These are phyloP conservation scores for Uria aalge DNA, from an alignment of 2,113 vertebrate species.

Conservation along the genomic window DNA sequence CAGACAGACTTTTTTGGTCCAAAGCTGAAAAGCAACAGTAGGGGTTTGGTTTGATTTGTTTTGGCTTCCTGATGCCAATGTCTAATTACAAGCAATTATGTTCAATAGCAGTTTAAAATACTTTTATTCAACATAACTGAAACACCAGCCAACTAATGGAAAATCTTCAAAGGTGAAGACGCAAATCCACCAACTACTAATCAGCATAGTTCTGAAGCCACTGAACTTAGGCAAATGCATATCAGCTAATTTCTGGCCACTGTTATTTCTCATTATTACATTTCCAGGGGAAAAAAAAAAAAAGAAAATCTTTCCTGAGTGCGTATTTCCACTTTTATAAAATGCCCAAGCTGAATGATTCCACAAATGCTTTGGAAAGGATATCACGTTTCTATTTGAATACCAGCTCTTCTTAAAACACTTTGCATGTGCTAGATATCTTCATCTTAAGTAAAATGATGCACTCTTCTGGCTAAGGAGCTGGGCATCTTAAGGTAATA, in stretches of 20 bases:
- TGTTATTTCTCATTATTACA: neutral
- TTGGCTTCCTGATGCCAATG: neutral
- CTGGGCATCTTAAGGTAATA: neutral
- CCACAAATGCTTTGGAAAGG: neutral
- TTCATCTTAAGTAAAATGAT: neutral
- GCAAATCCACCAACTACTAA: neutral
- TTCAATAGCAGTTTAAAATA: neutral
- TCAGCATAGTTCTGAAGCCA: neutral
- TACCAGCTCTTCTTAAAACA: neutral
- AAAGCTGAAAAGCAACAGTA: neutral
- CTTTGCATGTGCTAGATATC: neutral
- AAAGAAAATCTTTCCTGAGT: neutral
- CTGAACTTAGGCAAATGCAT: neutral
- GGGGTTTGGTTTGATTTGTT: neutral
- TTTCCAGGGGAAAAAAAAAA: neutral
- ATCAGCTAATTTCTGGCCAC: neutral
- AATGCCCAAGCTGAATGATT: neutral
- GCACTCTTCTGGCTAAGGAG: neutral
- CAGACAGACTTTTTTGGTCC: neutral
- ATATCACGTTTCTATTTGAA: neutral
- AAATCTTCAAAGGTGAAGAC: neutral
- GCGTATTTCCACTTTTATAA: neutral
- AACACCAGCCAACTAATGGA: neutral
- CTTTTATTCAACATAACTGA: neutral
- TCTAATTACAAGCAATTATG: constrained; percentile 5